phyloP scores from a whole-genome alignment of 2,113 vertebrate species.

The Coturnix japonica region DNA sequence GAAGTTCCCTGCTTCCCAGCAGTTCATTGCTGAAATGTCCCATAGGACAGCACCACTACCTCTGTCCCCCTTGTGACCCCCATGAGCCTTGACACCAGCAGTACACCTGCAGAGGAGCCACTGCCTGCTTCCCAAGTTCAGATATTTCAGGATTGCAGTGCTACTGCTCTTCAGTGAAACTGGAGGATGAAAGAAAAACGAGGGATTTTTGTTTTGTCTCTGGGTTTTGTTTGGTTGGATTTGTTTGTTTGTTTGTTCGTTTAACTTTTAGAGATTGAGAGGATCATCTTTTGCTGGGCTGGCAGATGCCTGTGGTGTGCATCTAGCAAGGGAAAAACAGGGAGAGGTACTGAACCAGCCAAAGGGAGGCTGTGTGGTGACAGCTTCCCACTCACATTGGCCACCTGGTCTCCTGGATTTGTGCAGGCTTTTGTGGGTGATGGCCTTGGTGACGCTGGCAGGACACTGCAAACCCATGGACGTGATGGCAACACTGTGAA shows the following conservation, averaged over 20 bases:
- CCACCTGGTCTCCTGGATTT: background rate
- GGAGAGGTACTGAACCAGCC: background rate
- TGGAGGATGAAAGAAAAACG: background rate
- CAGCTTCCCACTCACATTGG: background rate
- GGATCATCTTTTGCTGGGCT: background rate
- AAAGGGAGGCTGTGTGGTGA: background rate
- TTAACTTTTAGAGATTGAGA: background rate
- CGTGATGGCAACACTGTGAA: background rate
- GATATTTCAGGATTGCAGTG: background rate
- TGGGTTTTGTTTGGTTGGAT: background rate
- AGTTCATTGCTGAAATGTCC: background rate
- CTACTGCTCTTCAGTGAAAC: background rate
- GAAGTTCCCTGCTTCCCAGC: background rate
- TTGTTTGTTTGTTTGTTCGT: background rate
- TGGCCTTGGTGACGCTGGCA: background rate
- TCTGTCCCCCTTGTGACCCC: fast-evolving
- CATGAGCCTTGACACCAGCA: background rate
- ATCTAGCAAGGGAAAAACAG: background rate
- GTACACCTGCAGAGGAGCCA: background rate
- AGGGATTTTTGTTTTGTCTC: background rate
- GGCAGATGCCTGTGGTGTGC: background rate
- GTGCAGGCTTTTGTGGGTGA: background rate
- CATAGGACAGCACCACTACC: background rate
- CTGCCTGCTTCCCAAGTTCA: background rate
- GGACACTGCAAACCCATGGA: background rate